Evolutionary conservation across 2,113 vertebrate species (phyloP).

Genomic region (Tapirus terrestris): DNA sequence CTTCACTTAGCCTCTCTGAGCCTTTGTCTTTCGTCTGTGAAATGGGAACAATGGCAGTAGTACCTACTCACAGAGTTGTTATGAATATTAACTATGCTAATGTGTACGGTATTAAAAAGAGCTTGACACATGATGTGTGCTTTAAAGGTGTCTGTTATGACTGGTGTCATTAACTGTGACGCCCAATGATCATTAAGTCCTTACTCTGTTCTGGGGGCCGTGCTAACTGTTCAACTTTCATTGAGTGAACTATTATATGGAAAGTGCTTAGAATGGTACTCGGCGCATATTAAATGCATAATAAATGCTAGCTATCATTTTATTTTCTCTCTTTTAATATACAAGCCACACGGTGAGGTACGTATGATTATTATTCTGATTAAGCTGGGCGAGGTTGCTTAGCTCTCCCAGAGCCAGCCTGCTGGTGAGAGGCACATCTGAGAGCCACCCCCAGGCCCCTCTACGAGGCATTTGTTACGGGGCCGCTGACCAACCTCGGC

Average conservation of each 20-base stretch:
- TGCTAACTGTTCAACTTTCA: neutral
- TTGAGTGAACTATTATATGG: neutral
- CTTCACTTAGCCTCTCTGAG: neutral
- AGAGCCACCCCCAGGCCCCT: neutral
- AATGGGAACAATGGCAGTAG: neutral
- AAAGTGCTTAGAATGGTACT: neutral
- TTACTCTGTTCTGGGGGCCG: neutral
- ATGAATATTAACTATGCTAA: neutral
- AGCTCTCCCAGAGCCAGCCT: neutral
- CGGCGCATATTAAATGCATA: neutral
- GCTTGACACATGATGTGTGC: neutral
- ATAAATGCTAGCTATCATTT: conserved; percentile 31
- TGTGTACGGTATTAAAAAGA: neutral
- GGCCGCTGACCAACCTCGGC: neutral
- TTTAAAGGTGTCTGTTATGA: neutral
- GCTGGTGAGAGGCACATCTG: neutral
- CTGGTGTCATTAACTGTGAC: neutral
- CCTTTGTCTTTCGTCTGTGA: neutral
- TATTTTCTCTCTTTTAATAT: conserved; percentile 11
- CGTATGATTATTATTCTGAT: neutral
- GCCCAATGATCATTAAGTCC: neutral
- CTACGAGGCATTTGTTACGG: neutral
- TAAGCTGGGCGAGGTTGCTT: neutral
- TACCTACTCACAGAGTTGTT: neutral
- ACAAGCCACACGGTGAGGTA: neutral